Conservation (phyloP, 2,113 vertebrate genomes). For the Oreochromis spilurus region DNA sequence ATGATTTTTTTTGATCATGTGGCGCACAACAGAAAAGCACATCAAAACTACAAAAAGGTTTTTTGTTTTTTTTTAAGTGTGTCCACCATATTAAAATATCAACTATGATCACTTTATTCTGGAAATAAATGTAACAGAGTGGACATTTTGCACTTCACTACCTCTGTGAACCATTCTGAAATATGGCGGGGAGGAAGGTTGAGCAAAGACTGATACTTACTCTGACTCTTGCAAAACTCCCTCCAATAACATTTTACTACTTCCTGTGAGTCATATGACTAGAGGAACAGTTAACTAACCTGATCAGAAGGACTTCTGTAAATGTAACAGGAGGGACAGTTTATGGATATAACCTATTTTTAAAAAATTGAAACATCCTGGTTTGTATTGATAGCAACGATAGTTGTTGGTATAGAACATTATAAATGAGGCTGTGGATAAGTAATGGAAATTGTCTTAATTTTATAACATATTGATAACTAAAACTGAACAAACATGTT, state of each 20-base stretch:
- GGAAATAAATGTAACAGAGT: neutral
- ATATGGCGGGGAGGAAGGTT: neutral
- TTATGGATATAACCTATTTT: neutral
- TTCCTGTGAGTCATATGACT: neutral
- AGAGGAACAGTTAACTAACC: neutral
- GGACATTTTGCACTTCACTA: neutral
- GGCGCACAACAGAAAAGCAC: too few species aligned
- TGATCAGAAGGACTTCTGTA: neutral
- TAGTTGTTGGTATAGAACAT: neutral
- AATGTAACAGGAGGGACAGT: neutral
- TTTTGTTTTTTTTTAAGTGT: neutral
- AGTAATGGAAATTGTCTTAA: neutral
- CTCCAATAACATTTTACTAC: neutral
- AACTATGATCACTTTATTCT: neutral
- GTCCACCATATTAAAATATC: neutral
- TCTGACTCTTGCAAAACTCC: neutral
- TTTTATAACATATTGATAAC: neutral
- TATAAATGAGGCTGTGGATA: neutral
- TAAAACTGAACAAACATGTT: neutral
- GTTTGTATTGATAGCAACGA: neutral
- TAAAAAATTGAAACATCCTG: neutral
- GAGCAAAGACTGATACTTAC: neutral
- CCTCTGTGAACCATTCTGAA: neutral
- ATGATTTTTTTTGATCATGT: neutral
- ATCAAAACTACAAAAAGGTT: too few species aligned